A percentile compares a stretch with the other conserved stretches of the same genome.
Evolutionary conservation across 2,113 vertebrate genomes (phyloP).

Genomic region (Sphyrna mokarran): DNA sequence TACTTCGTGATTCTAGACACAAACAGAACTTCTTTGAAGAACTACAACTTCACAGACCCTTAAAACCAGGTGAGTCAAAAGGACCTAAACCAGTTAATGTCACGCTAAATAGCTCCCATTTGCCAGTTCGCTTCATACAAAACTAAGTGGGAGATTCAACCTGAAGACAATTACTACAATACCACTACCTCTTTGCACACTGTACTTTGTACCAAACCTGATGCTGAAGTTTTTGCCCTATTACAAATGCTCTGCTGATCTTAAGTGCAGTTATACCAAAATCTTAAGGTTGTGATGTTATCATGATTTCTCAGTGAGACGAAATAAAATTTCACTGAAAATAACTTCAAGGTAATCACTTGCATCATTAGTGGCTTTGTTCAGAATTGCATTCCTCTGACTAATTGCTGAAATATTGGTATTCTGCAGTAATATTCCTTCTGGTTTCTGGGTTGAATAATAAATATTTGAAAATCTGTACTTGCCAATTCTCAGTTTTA

Average conservation of each 20-base stretch:
- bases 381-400: slow-evolving; percentile 9
- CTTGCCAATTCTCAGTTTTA: background rate
- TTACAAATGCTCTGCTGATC: background rate
- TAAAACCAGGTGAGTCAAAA: slow-evolving; percentile 18
- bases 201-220: background rate
- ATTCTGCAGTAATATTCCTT: background rate
- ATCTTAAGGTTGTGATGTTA: background rate
- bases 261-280: background rate
- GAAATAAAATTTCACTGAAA: slow-evolving; percentile 15
- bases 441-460: background rate
- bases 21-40: slow-evolving; percentile 25
- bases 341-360: background rate
- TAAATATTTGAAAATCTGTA: background rate
- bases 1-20: background rate
- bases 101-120: slow-evolving; percentile 12
- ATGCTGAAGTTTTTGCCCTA: background rate
- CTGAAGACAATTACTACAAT: slow-evolving; percentile 6
- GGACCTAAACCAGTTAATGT: slow-evolving; percentile 6
- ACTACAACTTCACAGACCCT: background rate
- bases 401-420: background rate
- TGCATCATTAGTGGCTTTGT: slow-evolving; percentile 12
- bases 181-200: slow-evolving; percentile 9
- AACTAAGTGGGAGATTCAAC: slow-evolving; percentile 28
- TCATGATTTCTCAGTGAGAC: slow-evolving; percentile 26
- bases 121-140: background rate